Conservation (phyloP, 1,140 invertebrate species). For the Helicorthomorpha holstii region DNA sequence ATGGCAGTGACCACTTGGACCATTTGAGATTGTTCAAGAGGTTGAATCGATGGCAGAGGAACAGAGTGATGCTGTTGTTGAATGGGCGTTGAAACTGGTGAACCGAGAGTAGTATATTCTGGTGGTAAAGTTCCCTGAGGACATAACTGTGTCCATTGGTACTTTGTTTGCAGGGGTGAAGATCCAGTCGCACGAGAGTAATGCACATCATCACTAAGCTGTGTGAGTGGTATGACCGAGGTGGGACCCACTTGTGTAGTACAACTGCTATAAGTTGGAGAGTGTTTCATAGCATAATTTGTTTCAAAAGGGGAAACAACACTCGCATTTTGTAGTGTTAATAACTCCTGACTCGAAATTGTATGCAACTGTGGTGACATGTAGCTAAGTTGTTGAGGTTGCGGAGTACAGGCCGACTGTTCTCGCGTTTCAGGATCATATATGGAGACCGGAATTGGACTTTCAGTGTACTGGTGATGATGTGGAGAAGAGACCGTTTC, state of each 20-base stretch:
- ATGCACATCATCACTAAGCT: constrained; percentile 23
- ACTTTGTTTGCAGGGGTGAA: constrained; percentile 14
- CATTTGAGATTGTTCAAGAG: constrained; percentile 34
- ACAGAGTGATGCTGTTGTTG: constrained; percentile 13
- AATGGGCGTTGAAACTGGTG: neutral
- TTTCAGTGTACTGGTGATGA: constrained; percentile 6
- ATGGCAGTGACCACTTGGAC: constrained; percentile 48
- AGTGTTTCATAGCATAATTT: constrained; percentile 22
- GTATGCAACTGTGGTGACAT: neutral
- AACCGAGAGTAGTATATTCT: neutral
- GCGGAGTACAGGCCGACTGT: neutral
- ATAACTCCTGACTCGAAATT: neutral
- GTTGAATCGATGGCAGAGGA: constrained; percentile 13
- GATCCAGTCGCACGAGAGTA: constrained; percentile 23
- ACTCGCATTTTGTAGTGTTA: neutral
- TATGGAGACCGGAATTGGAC: neutral
- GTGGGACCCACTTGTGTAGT: neutral
- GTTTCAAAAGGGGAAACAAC: neutral
- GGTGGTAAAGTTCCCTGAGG: neutral
- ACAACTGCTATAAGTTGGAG: constrained; percentile 23
- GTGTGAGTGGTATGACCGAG: constrained; percentile 4
- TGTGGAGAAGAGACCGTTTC: no score
- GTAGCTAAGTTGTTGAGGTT: neutral
- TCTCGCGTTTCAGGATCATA: neutral
- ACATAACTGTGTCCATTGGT: constrained; percentile 35